These are phyloP conservation scores for Paragorgia papillata DNA, from an alignment of 92 coral and sea anemone genomes.

Conservation along the genomic window DNA sequence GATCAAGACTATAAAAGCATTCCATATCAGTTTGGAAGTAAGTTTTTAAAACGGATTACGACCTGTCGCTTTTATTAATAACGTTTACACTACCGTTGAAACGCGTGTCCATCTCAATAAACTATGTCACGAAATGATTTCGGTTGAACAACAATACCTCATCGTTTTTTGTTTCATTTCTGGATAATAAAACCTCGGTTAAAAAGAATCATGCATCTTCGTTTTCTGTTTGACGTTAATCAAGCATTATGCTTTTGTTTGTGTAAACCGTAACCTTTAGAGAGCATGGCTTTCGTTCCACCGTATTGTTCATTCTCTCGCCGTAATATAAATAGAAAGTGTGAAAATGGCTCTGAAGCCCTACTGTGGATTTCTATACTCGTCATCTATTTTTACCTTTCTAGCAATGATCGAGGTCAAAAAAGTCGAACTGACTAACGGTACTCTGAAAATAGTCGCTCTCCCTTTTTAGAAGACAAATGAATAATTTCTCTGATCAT, in stretches of 20 bases:
- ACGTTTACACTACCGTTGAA: constrained; percentile 2
- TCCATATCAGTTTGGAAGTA: constrained; percentile 28
- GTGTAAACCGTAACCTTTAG: not conserved
- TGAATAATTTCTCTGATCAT: not conserved
- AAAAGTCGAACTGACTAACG: constrained; percentile 31
- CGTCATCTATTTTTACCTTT: not conserved
- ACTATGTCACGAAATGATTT: constrained; percentile 7
- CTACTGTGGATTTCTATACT: constrained; percentile 1
- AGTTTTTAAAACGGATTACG: constrained; percentile 29
- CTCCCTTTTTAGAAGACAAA: not conserved
- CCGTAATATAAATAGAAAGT: too few relatives aligned
- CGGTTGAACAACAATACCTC: not conserved
- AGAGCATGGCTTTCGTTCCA: not conserved
- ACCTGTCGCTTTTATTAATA: constrained; percentile 24
- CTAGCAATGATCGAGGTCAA: constrained; percentile 29
- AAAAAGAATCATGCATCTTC: not conserved
- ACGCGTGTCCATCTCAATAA: constrained; percentile 11
- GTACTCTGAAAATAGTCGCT: constrained; percentile 24
- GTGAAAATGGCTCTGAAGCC: not conserved
- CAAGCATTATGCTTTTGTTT: not conserved
- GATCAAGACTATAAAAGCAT: constrained; percentile 31
- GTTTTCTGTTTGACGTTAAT: not conserved
- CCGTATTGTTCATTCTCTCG: too few relatives aligned
- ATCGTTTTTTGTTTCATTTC: constrained; percentile 6
- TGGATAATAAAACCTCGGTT: not conserved